phyloP scores from a whole-genome alignment of 2,113 vertebrate genomes.

The Cyanocitta stelleri region DNA sequence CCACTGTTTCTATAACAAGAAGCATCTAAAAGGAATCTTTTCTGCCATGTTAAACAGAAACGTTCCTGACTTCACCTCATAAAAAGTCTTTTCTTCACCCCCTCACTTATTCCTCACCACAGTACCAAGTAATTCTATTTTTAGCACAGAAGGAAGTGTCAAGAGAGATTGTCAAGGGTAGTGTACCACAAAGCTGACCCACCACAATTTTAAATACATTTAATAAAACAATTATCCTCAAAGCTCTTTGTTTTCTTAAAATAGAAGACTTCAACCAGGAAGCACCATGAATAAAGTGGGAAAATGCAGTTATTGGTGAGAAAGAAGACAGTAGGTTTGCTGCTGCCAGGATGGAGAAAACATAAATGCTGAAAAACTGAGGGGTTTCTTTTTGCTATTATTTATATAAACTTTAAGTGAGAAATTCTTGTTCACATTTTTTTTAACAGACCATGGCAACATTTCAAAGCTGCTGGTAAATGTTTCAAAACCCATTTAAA shows the following conservation, averaged over 20 bases:
- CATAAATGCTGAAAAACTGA: background rate
- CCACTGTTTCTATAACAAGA: background rate
- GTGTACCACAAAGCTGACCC: background rate
- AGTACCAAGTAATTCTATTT: background rate
- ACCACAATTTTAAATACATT: background rate
- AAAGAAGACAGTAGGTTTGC: background rate
- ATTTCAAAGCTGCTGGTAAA: slow-evolving; percentile 27
- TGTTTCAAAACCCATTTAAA: background rate
- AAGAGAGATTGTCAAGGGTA: background rate
- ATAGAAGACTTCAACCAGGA: background rate
- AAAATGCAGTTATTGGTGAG: background rate
- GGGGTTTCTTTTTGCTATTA: background rate
- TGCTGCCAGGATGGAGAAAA: background rate
- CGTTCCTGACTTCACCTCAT: background rate
- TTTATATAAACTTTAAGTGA: background rate
- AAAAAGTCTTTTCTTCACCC: background rate
- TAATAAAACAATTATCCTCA: background rate
- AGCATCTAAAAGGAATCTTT: background rate
- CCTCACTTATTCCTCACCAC: background rate
- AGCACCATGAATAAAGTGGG: background rate
- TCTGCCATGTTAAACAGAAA: background rate
- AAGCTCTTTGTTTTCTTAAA: slow-evolving; percentile 4
- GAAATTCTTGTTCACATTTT: background rate
- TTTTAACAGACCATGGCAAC: background rate
- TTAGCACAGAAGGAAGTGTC: background rate